These are phyloP conservation scores for Channa striata DNA, from an alignment of 2,797 vertebrate species.

Conservation along the genomic window DNA sequence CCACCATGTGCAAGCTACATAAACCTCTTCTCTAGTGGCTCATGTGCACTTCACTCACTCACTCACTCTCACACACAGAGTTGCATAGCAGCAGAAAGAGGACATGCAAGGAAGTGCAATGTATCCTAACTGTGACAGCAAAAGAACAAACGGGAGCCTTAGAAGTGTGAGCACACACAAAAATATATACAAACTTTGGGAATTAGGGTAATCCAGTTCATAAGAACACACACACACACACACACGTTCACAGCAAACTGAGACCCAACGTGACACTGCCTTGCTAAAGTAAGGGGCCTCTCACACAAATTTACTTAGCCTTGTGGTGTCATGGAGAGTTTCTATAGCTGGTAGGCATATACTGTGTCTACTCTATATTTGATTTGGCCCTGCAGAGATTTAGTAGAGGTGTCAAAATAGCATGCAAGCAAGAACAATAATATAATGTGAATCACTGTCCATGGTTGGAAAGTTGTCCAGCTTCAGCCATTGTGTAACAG, in stretches of 20 bases:
- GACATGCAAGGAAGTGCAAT: conserved; percentile 47
- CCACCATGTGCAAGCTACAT: conserved; percentile 32
- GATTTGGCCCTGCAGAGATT: neutral
- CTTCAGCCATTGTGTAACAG: neutral
- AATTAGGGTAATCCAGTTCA: conserved; percentile 55
- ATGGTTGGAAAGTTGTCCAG: too few species aligned
- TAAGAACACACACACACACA: conserved; percentile 40
- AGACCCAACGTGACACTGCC: conserved; percentile 60
- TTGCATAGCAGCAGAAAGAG: conserved; percentile 56
- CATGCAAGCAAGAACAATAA: neutral
- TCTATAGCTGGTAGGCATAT: conserved; percentile 1
- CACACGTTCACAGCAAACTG: conserved; percentile 69
- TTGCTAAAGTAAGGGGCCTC: conserved; percentile 63
- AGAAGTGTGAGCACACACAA: conserved; percentile 5
- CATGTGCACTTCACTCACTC: conserved; percentile 1
- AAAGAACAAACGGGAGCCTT: conserved; percentile 57
- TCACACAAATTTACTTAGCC: conserved; percentile 38
- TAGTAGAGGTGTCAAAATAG: neutral
- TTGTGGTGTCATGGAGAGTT: neutral
- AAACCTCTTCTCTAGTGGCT: conserved; percentile 40
- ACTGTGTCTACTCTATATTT: neutral
- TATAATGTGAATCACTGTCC: neutral
- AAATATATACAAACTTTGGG: conserved; percentile 2
- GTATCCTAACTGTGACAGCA: conserved; percentile 56
- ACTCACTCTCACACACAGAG: conserved; percentile 23